Evolutionary conservation across 1,140 invertebrate species (phyloP).

Genomic region (Drosophila pallidifrons): DNA sequence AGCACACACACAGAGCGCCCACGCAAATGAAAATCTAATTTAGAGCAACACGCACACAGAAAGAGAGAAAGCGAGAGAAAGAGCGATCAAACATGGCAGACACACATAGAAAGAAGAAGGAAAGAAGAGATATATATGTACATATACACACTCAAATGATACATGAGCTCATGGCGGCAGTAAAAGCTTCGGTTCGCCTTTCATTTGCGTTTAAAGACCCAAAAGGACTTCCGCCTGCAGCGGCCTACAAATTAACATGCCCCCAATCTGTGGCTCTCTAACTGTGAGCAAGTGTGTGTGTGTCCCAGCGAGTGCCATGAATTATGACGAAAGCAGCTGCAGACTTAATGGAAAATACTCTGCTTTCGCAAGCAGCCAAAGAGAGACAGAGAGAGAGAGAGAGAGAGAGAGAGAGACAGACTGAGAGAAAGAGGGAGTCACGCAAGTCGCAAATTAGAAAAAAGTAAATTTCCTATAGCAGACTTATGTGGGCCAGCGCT

Average conservation of each 20-base stretch:
- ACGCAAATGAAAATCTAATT: constrained; percentile 82
- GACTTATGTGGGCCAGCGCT: constrained; percentile 36
- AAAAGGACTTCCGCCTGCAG: constrained; percentile 76
- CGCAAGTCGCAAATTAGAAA: constrained; percentile 80
- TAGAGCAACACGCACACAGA: constrained; percentile 62
- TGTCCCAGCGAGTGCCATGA: constrained; percentile 57
- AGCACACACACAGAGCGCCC: constrained; percentile 14
- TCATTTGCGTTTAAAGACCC: constrained; percentile 82
- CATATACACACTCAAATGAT: constrained; percentile 59
- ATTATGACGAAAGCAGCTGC: constrained; percentile 80
- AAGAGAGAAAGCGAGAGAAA: constrained; percentile 1
- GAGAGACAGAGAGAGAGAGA: neutral
- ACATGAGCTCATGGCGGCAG: constrained; percentile 74
- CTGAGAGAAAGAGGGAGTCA: constrained; percentile 27
- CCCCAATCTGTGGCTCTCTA: constrained; percentile 64
- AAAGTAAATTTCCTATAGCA: constrained; percentile 27
- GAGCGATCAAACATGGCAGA: neutral
- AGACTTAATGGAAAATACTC: constrained; percentile 79
- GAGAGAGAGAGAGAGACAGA: too few relatives aligned
- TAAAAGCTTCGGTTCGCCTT: constrained; percentile 75
- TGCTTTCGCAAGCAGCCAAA: neutral
- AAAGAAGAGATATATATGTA: neutral
- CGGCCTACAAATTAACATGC: constrained; percentile 79
- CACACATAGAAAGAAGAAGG: neutral
- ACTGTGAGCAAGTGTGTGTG: constrained; percentile 2